These are phyloP conservation scores for Spheniscus mendiculus DNA, from an alignment of 2,113 vertebrate genomes.

Conservation along the genomic window DNA sequence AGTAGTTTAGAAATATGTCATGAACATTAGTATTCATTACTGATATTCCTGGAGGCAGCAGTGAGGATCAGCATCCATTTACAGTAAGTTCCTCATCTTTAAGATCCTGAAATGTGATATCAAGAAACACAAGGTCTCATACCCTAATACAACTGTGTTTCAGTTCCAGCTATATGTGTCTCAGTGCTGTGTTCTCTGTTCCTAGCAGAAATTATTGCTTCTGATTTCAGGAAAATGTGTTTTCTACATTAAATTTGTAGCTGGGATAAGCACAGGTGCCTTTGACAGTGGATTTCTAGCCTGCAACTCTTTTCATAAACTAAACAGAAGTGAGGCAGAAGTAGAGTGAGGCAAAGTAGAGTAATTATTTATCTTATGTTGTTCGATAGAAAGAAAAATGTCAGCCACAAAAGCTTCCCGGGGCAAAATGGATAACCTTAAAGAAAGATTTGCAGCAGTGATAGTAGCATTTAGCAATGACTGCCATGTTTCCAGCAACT, in stretches of 20 bases:
- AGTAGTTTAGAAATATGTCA: background rate
- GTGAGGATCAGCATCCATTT: background rate
- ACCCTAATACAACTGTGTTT: background rate
- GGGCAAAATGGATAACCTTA: slow-evolving; percentile 10
- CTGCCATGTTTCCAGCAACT: background rate
- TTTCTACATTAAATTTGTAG: background rate
- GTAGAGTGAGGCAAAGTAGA: background rate
- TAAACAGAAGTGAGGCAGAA: background rate
- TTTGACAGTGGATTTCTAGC: background rate
- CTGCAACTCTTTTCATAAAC: background rate
- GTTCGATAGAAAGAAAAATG: slow-evolving; percentile 13
- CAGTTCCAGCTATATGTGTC: background rate
- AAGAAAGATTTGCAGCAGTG: slow-evolving; percentile 11
- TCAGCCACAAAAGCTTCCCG: slow-evolving; percentile 13
- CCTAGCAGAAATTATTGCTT: background rate
- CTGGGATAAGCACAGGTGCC: background rate
- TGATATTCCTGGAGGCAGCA: background rate
- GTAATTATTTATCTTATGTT: slow-evolving; percentile 27
- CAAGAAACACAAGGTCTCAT: background rate
- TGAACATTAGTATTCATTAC: background rate
- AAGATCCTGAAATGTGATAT: background rate
- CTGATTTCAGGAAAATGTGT: background rate
- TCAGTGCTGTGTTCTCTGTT: background rate
- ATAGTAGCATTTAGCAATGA: background rate
- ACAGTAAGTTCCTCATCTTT: background rate